Evolutionary conservation across 2,797 vertebrate genomes (phyloP), one percentile per base, ranked within the genome.

Genomic region (Enteromius afrohamiltoni): DNA sequence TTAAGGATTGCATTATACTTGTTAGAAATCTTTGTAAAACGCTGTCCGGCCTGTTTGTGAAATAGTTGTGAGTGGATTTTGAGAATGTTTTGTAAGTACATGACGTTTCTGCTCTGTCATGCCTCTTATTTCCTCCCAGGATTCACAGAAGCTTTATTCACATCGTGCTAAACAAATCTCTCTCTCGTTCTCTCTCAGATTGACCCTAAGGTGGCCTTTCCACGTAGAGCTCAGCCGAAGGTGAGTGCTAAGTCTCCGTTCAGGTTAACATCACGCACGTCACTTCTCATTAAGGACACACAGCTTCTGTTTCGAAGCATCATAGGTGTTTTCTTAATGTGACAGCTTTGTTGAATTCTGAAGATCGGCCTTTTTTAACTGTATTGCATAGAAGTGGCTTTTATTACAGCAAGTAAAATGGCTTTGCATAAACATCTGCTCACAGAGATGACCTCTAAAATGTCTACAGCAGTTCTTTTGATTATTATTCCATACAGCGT

Each of bases 171-270:
- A 76, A 76, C 23, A 42, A 42, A 55, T 79, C 68, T 91, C 85
- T 85, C 82, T 85, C 76, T 85, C 65, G 3, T 31, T 85, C 85
- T 80, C n/a, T 79, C 64, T 65, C 90, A 99, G 98, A 99, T 99
- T 85, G 98, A 99, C 86, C 98, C 98, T n/a, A 99, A 99, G 93
- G 98, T 99, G 88, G 98, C 98, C 0, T 99, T 99, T 89, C 98
- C 98, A 81, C 97, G 98, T 84, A 91, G 98, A 96, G 97, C 97
- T 92, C 98, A 99, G 92, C 98, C 98, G 85, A 99, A 99, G 96
- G 98, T 99, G 94, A 93, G 97, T 92, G 69, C n/a, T 40, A 85
- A 65, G 19, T 67, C 77, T 82, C 79, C 6, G 77, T 11, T 87
- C 95, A 97, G 97, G 97, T 98, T 83, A 97, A 97, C 89, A 96